A percentile compares a stretch with the other conserved stretches of the same genome.
Evolutionary conservation across 2,888 invertebrate species (phyloP).

Genomic region (Cantharis nigra): DNA sequence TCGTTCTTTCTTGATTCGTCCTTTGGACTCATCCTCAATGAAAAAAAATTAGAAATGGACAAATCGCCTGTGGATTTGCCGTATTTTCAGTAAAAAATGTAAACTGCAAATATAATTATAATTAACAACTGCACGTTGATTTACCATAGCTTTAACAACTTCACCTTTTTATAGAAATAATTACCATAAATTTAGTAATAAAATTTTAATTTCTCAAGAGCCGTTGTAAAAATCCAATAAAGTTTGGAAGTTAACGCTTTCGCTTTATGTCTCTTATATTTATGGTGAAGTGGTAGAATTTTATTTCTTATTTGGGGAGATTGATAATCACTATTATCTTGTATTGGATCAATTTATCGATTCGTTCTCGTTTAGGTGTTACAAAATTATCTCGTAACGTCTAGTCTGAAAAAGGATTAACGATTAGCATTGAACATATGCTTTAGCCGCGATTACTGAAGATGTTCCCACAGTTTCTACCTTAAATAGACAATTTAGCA

Average conservation of each 20-base stretch:
- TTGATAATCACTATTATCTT: not conserved
- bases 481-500: conserved; percentile 21
- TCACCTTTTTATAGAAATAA: not conserved
- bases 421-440: conserved; percentile 11
- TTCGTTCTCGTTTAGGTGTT: not conserved
- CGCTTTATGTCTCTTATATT: not conserved
- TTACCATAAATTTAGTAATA: not conserved
- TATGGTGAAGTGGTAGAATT: conserved; percentile 4
- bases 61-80: not conserved
- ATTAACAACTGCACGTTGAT: not conserved
- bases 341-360: not conserved
- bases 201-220: not conserved
- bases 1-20: too few relatives aligned
- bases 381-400: conserved; percentile 17
- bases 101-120: not conserved
- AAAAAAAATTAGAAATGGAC: not conserved
- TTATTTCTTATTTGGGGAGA: conserved; percentile 1
- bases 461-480: conserved; percentile 19
- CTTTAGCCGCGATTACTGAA: conserved; percentile 11
- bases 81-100: not conserved
- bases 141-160: not conserved
- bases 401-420: conserved; percentile 11
- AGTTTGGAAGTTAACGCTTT: not conserved
- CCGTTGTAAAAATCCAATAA: not conserved
- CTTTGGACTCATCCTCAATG: too few relatives aligned